Base-by-base conservation (phyloP, 2,113 vertebrate species). In the Lampris megalopsis region DNA sequence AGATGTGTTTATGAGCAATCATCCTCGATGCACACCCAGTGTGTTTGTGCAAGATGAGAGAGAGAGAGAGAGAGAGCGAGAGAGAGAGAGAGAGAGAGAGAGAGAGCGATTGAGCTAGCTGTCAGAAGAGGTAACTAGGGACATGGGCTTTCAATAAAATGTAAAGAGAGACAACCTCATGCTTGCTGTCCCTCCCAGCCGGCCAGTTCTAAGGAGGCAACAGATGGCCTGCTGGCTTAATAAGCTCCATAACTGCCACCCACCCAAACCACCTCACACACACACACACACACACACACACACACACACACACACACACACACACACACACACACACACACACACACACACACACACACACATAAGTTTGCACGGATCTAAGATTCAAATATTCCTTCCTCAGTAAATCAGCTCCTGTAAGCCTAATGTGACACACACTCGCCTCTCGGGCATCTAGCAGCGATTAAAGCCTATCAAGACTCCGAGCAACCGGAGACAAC, bases 191-290 rank as follows among this genome's bases (percentile, higher is more conserved):
- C 57, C 68, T 77, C 77, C 77, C 79, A 68, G 81, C 65, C 47
- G 50, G 73, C 70, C 77, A 66, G 62, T 67, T 59, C 80, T 75
- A 83, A 85, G 83, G 86, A 87, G 80, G 72, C 78, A 86, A 77
- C 91, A 93, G 92, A 91, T 91, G 91, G 86, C 62, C 72, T 37
- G 79, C 72, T 89, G 80, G 79, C 80, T 81, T 83, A 88, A 89
- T 76, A 67, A 85, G 81, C 82, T 70, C 56, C 49, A 40, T 71
- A 79, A 87, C 61, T 62, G 69, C 73, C 24, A 24, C 24, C 24
- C 24, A 24, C 24, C 24, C 24, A 24, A 24, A 24, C 24, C 24
- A 24, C 24, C 38, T 37, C 40, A 65, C 4, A 50, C 24, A 24
- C 49, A 43, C 38, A 47, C 42, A 35, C 50, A 73, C 56, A 62